These are phyloP conservation scores for Machimus rusticus DNA, from an alignment of 2,888 invertebrate species.

Conservation along the genomic window DNA sequence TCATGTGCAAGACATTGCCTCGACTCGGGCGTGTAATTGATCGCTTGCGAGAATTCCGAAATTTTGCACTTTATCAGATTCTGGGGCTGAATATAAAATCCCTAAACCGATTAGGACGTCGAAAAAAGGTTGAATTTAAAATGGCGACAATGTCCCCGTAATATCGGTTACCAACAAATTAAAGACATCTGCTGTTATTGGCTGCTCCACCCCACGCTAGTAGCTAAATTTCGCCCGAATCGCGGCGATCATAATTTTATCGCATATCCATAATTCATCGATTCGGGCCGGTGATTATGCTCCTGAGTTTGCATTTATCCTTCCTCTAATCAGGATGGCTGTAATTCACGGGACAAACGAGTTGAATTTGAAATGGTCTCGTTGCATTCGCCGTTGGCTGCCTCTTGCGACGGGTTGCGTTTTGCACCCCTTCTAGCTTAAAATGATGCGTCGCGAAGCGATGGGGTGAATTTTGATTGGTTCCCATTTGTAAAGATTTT, in stretches of 20 bases:
- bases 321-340: conserved; percentile 14
- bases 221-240: not conserved
- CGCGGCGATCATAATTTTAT: conserved; percentile 30
- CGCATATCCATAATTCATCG: conserved; percentile 51
- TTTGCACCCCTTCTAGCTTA: conserved; percentile 3
- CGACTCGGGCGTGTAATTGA: not conserved
- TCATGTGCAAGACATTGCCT: not conserved
- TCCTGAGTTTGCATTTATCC: conserved; percentile 24
- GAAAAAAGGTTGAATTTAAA: conserved; percentile 22
- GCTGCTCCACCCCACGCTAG: not conserved
- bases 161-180: conserved; percentile 42
- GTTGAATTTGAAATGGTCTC: conserved; percentile 19
- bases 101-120: conserved; percentile 26
- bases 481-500: conserved; percentile 46
- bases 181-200: conserved; percentile 47
- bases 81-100: not conserved
- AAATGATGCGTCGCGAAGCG: not conserved
- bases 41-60: not conserved
- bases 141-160: conserved; percentile 26
- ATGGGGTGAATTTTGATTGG: conserved; percentile 55
- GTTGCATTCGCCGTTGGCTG: not conserved
- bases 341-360: conserved; percentile 8
- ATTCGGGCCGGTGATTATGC: conserved; percentile 53
- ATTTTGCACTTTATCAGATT: conserved; percentile 3
- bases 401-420: not conserved